Percentiles rank a stretch among this genome's conserved stretches.
These are phyloP conservation scores for Exephanes ischioxanthus DNA, from an alignment of 2,888 invertebrate genomes.

Conservation along the genomic window DNA sequence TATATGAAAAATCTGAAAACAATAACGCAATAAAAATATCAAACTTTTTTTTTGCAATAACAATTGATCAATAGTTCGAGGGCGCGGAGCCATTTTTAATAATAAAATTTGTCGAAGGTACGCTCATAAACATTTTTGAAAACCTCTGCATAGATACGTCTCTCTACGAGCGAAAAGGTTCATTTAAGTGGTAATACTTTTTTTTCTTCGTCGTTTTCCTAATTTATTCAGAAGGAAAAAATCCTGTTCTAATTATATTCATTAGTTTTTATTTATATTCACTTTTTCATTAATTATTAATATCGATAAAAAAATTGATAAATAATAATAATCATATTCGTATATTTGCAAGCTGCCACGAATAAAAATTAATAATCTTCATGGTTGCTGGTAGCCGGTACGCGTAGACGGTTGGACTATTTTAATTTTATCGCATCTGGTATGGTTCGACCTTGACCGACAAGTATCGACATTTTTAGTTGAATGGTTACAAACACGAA, in stretches of 20 bases:
- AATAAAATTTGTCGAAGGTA: no score
- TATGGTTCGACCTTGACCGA: no score
- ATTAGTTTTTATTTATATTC: neutral
- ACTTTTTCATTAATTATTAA: no score
- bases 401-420: no score
- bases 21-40: neutral
- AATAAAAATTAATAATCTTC: neutral
- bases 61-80: neutral
- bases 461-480: no score
- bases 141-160: neutral
- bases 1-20: neutral
- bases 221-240: neutral
- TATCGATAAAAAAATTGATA: neutral
- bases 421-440: no score
- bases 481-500: no score
- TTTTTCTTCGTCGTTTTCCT: neutral
- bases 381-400: no score
- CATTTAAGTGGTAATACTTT: neutral
- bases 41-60: neutral
- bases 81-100: neutral
- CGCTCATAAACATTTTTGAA: neutral
- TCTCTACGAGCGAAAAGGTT: no score
- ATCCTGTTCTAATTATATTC: neutral
- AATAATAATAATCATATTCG: neutral
- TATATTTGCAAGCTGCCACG: neutral